phyloP scores from a whole-genome alignment of 2,113 vertebrate species.

The Neofelis nebulosa region DNA sequence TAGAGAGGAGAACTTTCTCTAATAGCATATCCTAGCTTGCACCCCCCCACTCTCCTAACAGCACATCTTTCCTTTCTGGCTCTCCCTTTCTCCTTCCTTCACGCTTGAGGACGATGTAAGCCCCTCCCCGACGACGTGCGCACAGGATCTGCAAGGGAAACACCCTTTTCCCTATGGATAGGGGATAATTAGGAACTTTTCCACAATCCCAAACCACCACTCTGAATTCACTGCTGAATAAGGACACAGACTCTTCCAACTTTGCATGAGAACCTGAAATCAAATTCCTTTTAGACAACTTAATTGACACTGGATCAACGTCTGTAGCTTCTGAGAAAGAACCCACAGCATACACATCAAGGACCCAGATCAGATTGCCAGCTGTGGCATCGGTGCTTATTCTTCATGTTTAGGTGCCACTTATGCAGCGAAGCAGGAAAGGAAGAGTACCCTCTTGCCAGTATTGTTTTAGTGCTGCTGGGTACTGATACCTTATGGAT shows the following conservation, averaged over 20 bases:
- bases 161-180: no score
- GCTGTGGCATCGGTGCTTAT: no score
- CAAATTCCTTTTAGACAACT: background rate
- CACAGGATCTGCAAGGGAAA: background rate
- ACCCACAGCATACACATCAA: background rate
- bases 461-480: background rate
- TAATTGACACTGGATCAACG: background rate
- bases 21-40: no score
- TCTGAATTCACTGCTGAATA: background rate
- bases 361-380: background rate
- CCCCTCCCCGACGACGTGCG: no score
- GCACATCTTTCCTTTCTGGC: background rate
- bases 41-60: background rate
- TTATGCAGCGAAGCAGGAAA: background rate
- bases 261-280: background rate
- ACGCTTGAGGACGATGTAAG: rapidly evolving
- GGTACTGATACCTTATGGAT: rapidly evolving
- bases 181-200: background rate
- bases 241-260: background rate
- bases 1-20: background rate
- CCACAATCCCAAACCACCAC: background rate
- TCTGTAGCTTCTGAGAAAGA: background rate
- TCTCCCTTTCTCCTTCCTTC: no score
- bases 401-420: background rate
- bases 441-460: no score